Evolutionary conservation across 2,113 vertebrate species (phyloP).

Genomic region (Melozone crissalis): DNA sequence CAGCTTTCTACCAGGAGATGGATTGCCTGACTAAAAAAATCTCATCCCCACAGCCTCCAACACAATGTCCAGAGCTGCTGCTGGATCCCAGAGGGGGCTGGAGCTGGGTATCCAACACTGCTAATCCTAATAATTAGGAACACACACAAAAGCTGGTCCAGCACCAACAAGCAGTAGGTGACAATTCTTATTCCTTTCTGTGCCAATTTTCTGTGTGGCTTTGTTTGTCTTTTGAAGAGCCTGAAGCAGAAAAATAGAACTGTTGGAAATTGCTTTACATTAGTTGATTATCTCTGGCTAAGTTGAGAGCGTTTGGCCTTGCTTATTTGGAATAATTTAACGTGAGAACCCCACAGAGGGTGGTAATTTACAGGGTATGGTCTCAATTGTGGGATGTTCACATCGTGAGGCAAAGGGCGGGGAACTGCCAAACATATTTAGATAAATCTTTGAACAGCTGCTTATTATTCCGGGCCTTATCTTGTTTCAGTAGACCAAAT

Average conservation of each 20-base stretch:
- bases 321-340: slow-evolving; percentile 40
- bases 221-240: neutral
- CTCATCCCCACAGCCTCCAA: neutral
- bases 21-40: neutral
- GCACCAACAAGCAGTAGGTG: neutral
- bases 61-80: neutral
- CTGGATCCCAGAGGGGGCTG: neutral
- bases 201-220: neutral
- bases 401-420: neutral
- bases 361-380: slow-evolving; percentile 17
- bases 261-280: slow-evolving; percentile 43
- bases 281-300: slow-evolving; percentile 57
- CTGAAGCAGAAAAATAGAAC: slow-evolving; percentile 15
- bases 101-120: neutral
- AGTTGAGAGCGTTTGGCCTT: slow-evolving; percentile 46
- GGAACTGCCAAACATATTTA: slow-evolving; percentile 1
- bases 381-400: neutral
- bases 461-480: slow-evolving; percentile 28
- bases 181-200: neutral
- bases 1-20: neutral
- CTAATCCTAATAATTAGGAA: neutral
- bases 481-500: slow-evolving; percentile 23
- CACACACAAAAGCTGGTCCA: neutral
- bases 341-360: neutral
- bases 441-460: slow-evolving; percentile 33